Conservation (phyloP, 2,888 invertebrate genomes). For the Tryphoninae sp. region DNA sequence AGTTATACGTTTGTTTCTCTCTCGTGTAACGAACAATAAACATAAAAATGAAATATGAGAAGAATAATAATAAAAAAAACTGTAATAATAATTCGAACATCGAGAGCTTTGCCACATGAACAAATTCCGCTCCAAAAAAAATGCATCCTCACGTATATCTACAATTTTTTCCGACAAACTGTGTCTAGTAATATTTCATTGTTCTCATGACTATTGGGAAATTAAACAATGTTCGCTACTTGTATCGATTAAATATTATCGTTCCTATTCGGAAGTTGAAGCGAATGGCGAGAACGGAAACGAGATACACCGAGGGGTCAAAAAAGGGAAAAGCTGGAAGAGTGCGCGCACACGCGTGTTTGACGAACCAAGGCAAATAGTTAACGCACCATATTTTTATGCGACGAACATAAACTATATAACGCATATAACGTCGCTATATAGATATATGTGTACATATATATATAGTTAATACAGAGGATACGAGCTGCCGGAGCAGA, state of each 20-base stretch:
- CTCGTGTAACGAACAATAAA: not conserved
- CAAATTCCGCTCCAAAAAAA: not conserved
- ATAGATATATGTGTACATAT: constrained; percentile 67
- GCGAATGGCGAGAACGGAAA: constrained; percentile 34
- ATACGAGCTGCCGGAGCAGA: constrained; percentile 39
- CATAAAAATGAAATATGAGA: constrained; percentile 29
- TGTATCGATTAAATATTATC: constrained; percentile 5
- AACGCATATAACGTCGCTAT: constrained; percentile 65
- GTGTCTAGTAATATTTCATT: not conserved
- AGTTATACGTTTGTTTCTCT: constrained; percentile 24
- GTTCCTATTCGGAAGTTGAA: constrained; percentile 33
- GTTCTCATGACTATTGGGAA: not conserved
- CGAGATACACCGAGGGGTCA: constrained; percentile 14
- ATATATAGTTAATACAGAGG: constrained; percentile 39
- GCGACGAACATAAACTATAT: constrained; percentile 75
- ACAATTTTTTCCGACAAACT: not conserved
- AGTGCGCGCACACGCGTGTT: constrained; percentile 46
- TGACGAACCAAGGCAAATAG: constrained; percentile 60
- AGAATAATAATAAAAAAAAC: not conserved
- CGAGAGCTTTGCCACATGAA: not conserved
- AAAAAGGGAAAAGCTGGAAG: constrained; percentile 34
- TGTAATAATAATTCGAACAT: not conserved
- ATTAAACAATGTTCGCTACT: not conserved
- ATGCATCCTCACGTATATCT: not conserved
- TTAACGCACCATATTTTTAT: constrained; percentile 73